phyloP scores from a whole-genome alignment of 2,888 invertebrate genomes.

The Folsomia manolachei region DNA sequence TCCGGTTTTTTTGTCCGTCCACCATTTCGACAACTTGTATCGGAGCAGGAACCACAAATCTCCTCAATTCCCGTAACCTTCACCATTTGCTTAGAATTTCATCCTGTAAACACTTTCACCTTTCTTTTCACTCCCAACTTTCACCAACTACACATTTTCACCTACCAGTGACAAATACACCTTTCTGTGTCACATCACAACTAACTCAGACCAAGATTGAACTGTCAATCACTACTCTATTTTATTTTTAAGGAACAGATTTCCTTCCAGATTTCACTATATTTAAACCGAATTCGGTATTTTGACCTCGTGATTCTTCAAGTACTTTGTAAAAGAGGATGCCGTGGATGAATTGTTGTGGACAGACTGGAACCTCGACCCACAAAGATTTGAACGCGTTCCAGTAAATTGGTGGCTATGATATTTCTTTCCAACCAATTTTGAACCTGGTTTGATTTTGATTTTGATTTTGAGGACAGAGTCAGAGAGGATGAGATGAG shows the following conservation, averaged over 20 bases:
- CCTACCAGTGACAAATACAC: too few species aligned
- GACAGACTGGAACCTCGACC: neutral
- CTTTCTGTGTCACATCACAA: too few species aligned
- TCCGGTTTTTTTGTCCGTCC: neutral
- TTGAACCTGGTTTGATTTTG: neutral
- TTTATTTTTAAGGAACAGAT: neutral
- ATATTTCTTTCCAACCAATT: too few species aligned
- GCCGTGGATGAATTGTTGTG: neutral
- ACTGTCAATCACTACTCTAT: neutral
- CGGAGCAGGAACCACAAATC: too few species aligned
- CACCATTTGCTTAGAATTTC: neutral
- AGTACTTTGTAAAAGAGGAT: neutral
- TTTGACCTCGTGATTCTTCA: too few species aligned
- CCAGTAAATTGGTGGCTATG: neutral
- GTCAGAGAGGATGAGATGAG: conserved; percentile 39
- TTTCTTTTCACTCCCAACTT: neutral
- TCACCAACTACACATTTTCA: too few species aligned
- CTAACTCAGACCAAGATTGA: neutral
- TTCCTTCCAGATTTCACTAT: neutral
- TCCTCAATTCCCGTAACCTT: neutral
- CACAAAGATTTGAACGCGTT: neutral
- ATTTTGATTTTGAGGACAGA: conserved; percentile 3
- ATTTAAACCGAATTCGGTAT: neutral
- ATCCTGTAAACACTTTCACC: neutral
- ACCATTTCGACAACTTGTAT: too few species aligned